These are phyloP conservation scores for Mesoclemmys tuberculata DNA, from an alignment of 2,113 vertebrate species.

Conservation along the genomic window DNA sequence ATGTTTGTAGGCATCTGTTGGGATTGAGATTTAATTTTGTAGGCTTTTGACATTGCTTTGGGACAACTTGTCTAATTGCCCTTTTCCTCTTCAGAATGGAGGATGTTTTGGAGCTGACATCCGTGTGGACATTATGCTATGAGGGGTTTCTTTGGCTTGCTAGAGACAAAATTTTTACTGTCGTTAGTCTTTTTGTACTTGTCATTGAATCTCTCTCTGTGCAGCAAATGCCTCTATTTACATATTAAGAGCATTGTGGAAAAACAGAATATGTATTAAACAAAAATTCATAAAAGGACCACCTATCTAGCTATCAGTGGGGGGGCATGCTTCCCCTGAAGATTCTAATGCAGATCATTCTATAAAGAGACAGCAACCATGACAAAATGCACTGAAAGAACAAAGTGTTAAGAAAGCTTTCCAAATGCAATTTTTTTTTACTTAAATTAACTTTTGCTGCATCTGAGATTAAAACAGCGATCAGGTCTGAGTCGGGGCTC, in stretches of 20 bases:
- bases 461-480: neutral
- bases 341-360: slow-evolving; percentile 10
- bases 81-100: slow-evolving; percentile 72
- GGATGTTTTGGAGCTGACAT: slow-evolving; percentile 70
- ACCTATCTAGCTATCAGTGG: rapidly evolving
- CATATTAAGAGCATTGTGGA: neutral
- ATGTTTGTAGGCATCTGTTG: slow-evolving; percentile 80
- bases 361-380: slow-evolving; percentile 21
- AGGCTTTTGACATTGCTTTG: slow-evolving; percentile 75
- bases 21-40: slow-evolving; percentile 71
- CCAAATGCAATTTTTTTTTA: neutral
- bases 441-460: neutral
- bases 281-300: slow-evolving; percentile 54
- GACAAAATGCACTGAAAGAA: slow-evolving; percentile 19
- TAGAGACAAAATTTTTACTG: slow-evolving; percentile 49
- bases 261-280: slow-evolving; percentile 40
- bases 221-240: slow-evolving; percentile 25
- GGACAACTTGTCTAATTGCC: slow-evolving; percentile 73
- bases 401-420: neutral
- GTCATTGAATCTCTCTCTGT: slow-evolving; percentile 59
- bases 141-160: slow-evolving; percentile 63
- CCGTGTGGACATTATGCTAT: slow-evolving; percentile 51
- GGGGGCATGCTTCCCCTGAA: neutral
- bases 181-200: slow-evolving; percentile 61
- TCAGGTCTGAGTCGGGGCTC: neutral